Evolutionary conservation across 2,797 vertebrate genomes (phyloP), one percentile per base, ranked within the genome.

Genomic region (Hydrolagus colliei): DNA sequence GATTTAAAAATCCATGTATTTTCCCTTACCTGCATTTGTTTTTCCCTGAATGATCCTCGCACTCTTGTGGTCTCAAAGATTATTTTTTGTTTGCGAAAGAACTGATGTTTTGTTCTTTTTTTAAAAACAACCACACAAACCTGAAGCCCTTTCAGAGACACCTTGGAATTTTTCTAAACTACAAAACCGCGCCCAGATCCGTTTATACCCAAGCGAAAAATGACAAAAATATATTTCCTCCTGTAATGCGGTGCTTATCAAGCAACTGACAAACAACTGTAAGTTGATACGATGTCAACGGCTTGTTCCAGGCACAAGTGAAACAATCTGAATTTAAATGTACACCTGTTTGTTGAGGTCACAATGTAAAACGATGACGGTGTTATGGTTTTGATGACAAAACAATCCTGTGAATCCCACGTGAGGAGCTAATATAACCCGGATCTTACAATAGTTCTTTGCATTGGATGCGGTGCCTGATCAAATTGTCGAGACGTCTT

Each of bases 1-100:
- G 9, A 80, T 68, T 71, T 82, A 5, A n/a, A 68, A 41, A 71
- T 84, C 9, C 11, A 84, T 35, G 41, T 41, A 13, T 2, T 35
- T 71, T 35, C 68, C 68, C 14, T 84, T 84, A 84, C 79, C 79
- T 84, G 79, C 79, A 84, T 18, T 84, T 84, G 35, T 16, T 41
- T 84, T 9, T 14, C 68, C 79, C 79, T 71, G 65, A 84, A 84
- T 68, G 9, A 84, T 41, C 41, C 65, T 35, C 71, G 32, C 79
- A 82, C 62, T 67, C 62, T 35, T 35, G 32, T 65, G 68, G 27
- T 67, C 62, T 35, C 32, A 9, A 84, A 71, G 9, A 71, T 84
- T 84, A 82, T 35, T 68, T 9, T 52, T 52, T 52, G 41, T 52
- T 52, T 52, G 41, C 3, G 27, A 27, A 41, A 62, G 62, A 67